Evolutionary conservation across 2,888 invertebrate genomes (phyloP).

Genomic region (Criorhina ranunculi): DNA sequence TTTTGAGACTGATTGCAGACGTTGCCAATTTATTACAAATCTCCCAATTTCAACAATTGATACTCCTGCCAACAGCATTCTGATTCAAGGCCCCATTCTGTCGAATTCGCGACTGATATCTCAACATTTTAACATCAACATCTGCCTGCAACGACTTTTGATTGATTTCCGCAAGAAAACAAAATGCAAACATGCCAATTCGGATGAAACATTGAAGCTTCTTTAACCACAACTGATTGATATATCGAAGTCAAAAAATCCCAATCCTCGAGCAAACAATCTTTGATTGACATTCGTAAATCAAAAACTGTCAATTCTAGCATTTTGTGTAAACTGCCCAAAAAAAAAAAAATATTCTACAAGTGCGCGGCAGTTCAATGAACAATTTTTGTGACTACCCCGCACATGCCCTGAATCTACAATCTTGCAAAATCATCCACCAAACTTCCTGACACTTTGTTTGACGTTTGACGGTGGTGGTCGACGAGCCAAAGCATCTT

Average conservation of each 20-base stretch:
- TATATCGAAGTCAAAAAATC: constrained; percentile 66
- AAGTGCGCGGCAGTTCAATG: constrained; percentile 47
- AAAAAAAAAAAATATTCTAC: constrained; percentile 25
- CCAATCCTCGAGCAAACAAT: constrained; percentile 37
- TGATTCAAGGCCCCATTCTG: neutral
- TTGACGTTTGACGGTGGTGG: constrained; percentile 44
- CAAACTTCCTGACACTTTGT: constrained; percentile 56
- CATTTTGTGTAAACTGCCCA: constrained; percentile 57
- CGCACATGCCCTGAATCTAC: neutral
- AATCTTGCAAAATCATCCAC: constrained; percentile 17
- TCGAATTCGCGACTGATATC: neutral
- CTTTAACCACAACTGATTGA: constrained; percentile 44
- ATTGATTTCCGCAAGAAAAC: constrained; percentile 40
- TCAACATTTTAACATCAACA: constrained; percentile 18
- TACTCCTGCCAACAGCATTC: neutral
- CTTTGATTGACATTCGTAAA: constrained; percentile 70
- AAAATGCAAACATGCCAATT: constrained; percentile 64
- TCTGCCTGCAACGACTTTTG: constrained; percentile 9
- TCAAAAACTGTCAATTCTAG: constrained; percentile 65
- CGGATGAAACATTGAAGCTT: neutral
- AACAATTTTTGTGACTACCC: neutral
- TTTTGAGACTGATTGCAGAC: too few relatives aligned
- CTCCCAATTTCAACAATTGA: neutral
- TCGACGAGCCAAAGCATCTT: constrained; percentile 44
- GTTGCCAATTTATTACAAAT: too few relatives aligned